Evolutionary conservation across 1,140 invertebrate genomes (phyloP).

Genomic region (Rhyzopertha dominica): DNA sequence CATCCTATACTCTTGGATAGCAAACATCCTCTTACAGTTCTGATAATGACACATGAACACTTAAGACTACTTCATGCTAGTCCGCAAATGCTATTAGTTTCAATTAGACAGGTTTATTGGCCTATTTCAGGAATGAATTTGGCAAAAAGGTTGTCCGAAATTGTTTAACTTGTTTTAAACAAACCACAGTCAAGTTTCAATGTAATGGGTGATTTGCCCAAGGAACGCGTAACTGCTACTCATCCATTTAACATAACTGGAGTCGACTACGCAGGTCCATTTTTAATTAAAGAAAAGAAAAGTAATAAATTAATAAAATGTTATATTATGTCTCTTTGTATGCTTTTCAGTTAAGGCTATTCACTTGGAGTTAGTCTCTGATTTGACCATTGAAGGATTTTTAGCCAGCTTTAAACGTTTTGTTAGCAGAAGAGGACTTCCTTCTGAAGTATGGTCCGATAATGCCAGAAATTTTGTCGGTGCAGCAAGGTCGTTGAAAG

Average conservation of each 20-base stretch:
- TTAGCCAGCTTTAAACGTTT: slow-evolving; percentile 34
- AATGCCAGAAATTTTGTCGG: slow-evolving; percentile 21
- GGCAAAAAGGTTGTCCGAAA: slow-evolving; percentile 13
- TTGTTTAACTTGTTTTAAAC: slow-evolving; percentile 17
- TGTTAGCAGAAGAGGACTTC: slow-evolving; percentile 28
- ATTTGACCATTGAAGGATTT: slow-evolving; percentile 24
- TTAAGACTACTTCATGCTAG: too few species aligned
- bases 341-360: slow-evolving; percentile 34
- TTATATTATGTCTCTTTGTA: slow-evolving; percentile 33
- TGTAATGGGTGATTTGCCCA: slow-evolving; percentile 40
- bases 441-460: slow-evolving; percentile 26
- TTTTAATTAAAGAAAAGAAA: slow-evolving; percentile 25
- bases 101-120: too few species aligned
- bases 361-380: slow-evolving; percentile 37
- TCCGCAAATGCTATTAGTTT: too few species aligned
- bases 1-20: too few species aligned
- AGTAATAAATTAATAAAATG: slow-evolving; percentile 21
- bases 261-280: slow-evolving; percentile 39
- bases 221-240: slow-evolving; percentile 25
- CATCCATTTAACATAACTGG: slow-evolving; percentile 32
- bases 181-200: slow-evolving; percentile 6
- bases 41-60: too few species aligned
- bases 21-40: too few species aligned
- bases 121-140: slow-evolving; percentile 15
- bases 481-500: too few species aligned